Evolutionary conservation across 2,113 vertebrate species (phyloP).

Genomic region (Eudyptes chrysolophus): DNA sequence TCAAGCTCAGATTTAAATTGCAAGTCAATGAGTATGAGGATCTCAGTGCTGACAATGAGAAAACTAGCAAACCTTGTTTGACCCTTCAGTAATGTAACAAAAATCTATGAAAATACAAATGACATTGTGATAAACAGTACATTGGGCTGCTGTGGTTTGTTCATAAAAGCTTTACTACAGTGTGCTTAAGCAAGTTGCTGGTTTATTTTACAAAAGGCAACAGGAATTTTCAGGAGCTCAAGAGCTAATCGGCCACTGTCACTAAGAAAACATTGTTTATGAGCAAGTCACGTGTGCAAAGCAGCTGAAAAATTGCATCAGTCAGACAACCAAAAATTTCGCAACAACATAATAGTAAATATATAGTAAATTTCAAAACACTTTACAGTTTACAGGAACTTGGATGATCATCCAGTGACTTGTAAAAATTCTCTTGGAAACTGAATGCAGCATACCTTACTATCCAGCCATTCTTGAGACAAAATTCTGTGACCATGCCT

Average conservation of each 20-base stretch:
- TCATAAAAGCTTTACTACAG: neutral
- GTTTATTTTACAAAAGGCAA: neutral
- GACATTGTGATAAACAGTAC: neutral
- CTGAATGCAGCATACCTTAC: neutral
- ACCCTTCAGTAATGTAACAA: neutral
- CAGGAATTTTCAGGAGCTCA: neutral
- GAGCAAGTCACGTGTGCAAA: neutral
- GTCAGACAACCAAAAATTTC: neutral
- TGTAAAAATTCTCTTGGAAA: neutral
- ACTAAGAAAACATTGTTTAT: neutral
- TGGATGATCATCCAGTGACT: neutral
- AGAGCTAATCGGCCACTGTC: neutral
- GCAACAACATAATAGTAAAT: neutral
- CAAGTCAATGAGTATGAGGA: neutral
- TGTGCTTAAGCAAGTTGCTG: neutral
- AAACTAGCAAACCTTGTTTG: neutral
- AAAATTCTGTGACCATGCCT: neutral
- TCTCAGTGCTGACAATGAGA: neutral
- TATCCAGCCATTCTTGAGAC: neutral
- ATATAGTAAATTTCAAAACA: neutral
- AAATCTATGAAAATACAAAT: neutral
- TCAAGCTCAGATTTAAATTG: neutral
- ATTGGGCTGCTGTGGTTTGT: neutral
- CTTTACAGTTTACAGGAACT: neutral
- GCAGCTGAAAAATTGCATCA: neutral